Evolutionary conservation across 2,113 vertebrate species (phyloP).

Genomic region (Pituophis catenifer): DNA sequence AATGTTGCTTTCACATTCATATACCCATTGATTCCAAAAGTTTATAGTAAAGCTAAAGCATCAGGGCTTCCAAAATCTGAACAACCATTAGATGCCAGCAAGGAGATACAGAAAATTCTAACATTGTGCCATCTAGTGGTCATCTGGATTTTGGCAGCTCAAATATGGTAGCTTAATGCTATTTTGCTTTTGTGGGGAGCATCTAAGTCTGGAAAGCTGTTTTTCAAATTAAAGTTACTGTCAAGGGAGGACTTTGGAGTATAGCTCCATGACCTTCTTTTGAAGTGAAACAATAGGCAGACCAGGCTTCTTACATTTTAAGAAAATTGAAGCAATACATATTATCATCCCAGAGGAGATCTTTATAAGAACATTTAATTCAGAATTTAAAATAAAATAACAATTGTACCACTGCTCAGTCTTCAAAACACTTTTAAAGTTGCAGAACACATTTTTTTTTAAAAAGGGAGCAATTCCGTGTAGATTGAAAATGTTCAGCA

Average conservation of each 20-base stretch:
- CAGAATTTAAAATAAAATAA: neutral
- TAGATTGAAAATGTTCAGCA: neutral
- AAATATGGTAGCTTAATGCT: neutral
- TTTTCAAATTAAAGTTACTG: neutral
- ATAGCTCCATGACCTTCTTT: neutral
- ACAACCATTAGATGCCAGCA: neutral
- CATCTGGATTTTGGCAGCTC: neutral
- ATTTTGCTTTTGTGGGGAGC: neutral
- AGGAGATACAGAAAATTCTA: neutral
- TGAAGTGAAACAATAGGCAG: neutral
- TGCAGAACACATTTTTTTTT: neutral
- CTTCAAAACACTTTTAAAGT: neutral
- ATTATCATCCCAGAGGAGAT: neutral
- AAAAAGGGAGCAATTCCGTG: neutral
- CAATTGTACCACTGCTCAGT: neutral
- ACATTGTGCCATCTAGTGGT: neutral
- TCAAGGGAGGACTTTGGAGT: neutral
- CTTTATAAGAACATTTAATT: neutral
- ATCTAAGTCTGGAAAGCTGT: neutral
- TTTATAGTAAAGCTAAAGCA: neutral
- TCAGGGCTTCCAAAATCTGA: neutral
- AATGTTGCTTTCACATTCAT: neutral
- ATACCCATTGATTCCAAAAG: neutral
- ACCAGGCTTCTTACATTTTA: neutral
- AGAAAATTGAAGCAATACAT: neutral